phyloP scores from a whole-genome alignment of 2,797 vertebrate genomes.

The Gymnocypris eckloni region DNA sequence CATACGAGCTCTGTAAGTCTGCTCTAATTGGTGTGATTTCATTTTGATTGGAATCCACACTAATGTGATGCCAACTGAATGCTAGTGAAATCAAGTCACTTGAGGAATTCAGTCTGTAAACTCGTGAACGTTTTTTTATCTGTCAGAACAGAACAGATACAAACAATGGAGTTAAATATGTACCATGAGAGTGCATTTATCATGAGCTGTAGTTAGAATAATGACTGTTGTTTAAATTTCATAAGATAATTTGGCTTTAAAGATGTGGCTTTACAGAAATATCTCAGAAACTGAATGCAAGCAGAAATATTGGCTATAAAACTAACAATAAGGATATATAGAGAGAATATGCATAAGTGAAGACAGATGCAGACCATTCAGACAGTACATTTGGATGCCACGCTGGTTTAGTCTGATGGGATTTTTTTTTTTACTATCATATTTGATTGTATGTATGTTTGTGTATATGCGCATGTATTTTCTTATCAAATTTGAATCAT shows the following conservation, averaged over 20 bases:
- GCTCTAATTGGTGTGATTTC: not conserved
- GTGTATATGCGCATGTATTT: not conserved
- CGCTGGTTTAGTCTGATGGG: not conserved
- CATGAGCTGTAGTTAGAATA: slow-evolving; percentile 53
- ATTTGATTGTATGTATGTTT: too few relatives aligned
- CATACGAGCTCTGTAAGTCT: not conserved
- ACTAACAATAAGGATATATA: slow-evolving; percentile 58
- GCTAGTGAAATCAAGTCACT: not conserved
- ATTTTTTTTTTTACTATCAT: not conserved
- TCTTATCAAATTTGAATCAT: not conserved
- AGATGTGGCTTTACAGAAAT: slow-evolving; percentile 60
- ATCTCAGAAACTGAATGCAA: slow-evolving; percentile 44
- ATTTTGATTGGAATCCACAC: not conserved
- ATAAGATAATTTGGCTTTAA: slow-evolving; percentile 59
- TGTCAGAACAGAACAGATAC: slow-evolving; percentile 56
- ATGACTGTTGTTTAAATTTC: slow-evolving; percentile 60
- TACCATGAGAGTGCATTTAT: slow-evolving; percentile 54
- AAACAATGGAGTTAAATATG: slow-evolving; percentile 59
- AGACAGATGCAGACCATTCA: not conserved
- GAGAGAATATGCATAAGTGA: slow-evolving; percentile 43
- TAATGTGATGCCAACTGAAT: not conserved
- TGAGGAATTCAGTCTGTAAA: slow-evolving; percentile 44
- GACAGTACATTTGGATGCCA: not conserved
- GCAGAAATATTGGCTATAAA: slow-evolving; percentile 40
- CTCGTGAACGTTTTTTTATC: slow-evolving; percentile 44